A percentile compares a stretch with the other conserved stretches of the same genome.
These are phyloP conservation scores for Actinopyga echinites DNA, from an alignment of 53 echinoderm and acorn worm species.

Conservation along the genomic window DNA sequence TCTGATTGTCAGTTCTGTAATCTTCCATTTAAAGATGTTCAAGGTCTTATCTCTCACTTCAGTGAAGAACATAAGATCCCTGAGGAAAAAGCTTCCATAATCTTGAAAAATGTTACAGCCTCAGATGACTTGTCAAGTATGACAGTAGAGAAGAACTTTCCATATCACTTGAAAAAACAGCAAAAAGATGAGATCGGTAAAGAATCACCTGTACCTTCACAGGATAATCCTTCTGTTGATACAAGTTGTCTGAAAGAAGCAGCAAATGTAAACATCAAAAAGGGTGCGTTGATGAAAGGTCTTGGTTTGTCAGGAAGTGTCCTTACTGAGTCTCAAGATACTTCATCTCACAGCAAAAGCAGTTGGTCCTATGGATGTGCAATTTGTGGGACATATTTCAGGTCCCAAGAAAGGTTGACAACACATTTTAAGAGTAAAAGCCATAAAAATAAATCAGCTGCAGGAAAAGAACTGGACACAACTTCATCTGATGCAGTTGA, in stretches of 20 bases:
- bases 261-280: not conserved
- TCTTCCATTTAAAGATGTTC: not conserved
- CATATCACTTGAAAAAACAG: no score
- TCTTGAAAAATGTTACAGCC: not conserved
- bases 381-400: slow-evolving; percentile 4
- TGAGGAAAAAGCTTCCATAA: slow-evolving; percentile 19
- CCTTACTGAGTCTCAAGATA: not conserved
- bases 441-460: slow-evolving; percentile 4
- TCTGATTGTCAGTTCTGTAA: slow-evolving; percentile 7
- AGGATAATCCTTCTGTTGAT: no score
- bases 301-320: slow-evolving; percentile 7
- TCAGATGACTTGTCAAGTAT: not conserved
- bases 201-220: no score
- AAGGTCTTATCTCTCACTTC: slow-evolving; percentile 22
- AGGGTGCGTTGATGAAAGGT: slow-evolving; percentile 2
- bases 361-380: not conserved
- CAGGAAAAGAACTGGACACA: not conserved
- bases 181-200: no score
- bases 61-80: slow-evolving; percentile 25
- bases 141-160: no score
- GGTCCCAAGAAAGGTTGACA: slow-evolving; percentile 7
- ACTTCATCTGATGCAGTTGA: not conserved
- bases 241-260: not conserved
- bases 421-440: slow-evolving; percentile 34
- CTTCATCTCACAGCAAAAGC: not conserved